Conservation (phyloP, 2,797 vertebrate genomes). For the Poecilia gillii region DNA sequence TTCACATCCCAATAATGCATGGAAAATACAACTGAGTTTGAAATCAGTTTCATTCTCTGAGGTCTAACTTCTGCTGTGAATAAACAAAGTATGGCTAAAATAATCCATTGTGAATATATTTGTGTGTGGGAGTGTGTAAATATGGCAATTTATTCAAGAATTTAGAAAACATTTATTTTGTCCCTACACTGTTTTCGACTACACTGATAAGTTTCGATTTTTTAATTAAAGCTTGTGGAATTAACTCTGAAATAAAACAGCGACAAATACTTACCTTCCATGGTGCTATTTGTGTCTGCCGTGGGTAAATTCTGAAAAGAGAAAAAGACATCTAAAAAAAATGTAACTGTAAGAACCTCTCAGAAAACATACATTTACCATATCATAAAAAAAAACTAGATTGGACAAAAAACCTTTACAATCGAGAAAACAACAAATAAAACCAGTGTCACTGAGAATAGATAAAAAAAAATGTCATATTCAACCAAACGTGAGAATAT, state of each 20-base stretch:
- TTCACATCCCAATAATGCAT: conserved; percentile 14
- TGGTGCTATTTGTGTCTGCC: conserved; percentile 66
- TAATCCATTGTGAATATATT: not conserved
- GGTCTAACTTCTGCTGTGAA: not conserved
- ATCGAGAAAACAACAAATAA: not conserved
- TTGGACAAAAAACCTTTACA: not conserved
- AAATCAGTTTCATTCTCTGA: conserved; percentile 1
- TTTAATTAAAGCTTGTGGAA: not conserved
- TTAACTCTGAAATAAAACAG: conserved; percentile 7
- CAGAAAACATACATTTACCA: not conserved
- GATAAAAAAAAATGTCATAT: not conserved
- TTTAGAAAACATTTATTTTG: not conserved
- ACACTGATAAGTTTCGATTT: not conserved
- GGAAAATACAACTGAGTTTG: conserved; percentile 10
- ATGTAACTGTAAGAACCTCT: not conserved
- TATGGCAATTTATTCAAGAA: not conserved
- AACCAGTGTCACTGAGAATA: not conserved
- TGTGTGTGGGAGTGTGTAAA: not conserved
- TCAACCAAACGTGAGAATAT: not conserved
- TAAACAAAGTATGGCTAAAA: conserved; percentile 3
- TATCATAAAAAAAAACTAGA: not conserved
- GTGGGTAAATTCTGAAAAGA: conserved; percentile 77
- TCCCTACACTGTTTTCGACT: not conserved
- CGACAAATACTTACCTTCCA: conserved; percentile 72
- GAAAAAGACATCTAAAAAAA: not conserved